A percentile compares a stretch with the other conserved stretches of the same genome.
These are phyloP conservation scores for Odocoileus hemionus DNA, from an alignment of 2,113 vertebrate genomes.

Conservation along the genomic window DNA sequence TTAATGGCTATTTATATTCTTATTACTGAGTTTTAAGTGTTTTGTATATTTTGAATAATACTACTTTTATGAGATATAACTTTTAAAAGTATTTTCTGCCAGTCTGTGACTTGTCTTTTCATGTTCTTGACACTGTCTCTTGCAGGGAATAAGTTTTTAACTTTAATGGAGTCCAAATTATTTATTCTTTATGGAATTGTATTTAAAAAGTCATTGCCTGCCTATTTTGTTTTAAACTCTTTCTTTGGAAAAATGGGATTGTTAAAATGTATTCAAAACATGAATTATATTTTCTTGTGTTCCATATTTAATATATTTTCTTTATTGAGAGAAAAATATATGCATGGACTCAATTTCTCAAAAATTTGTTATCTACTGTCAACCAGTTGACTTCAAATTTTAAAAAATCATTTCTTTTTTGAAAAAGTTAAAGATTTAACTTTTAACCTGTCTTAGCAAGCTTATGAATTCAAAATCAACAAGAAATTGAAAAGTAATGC, in stretches of 20 bases:
- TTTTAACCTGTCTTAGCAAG: background rate
- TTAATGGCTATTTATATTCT: background rate
- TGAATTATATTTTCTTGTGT: background rate
- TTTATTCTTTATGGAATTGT: background rate
- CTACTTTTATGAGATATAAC: background rate
- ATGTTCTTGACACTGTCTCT: background rate
- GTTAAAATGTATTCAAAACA: background rate
- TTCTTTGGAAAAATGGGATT: background rate
- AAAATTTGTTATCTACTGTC: background rate
- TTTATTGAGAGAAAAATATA: background rate
- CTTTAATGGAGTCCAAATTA: background rate
- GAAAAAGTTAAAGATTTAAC: background rate
- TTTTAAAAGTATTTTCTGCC: background rate
- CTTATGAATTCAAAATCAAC: background rate
- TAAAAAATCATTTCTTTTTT: background rate
- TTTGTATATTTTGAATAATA: background rate
- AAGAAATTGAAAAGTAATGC: background rate
- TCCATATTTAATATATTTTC: background rate
- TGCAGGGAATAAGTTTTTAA: background rate
- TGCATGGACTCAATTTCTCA: background rate
- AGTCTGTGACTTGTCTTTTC: background rate
- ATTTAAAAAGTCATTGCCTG: background rate
- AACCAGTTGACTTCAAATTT: background rate
- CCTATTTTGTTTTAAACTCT: background rate
- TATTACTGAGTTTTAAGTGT: background rate